These are phyloP conservation scores for Hippopotamyrus pictus DNA, from an alignment of 2,797 vertebrate genomes.

Conservation along the genomic window DNA sequence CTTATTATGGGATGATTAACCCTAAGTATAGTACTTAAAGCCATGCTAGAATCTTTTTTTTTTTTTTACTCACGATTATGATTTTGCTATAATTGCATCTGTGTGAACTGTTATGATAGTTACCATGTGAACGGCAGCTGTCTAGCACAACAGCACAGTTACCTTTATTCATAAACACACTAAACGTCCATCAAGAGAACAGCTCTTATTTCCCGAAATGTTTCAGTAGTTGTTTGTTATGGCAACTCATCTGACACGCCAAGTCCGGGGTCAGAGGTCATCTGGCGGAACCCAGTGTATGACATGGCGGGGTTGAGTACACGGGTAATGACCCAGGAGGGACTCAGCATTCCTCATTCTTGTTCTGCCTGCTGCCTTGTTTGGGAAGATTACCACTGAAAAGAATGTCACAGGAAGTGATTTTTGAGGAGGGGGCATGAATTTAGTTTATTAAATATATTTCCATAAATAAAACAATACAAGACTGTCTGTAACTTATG, in stretches of 20 bases:
- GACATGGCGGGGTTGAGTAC: neutral
- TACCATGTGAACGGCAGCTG: constrained; percentile 17
- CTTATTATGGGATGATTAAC: constrained; percentile 14
- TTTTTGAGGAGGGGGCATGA: neutral
- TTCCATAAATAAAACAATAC: neutral
- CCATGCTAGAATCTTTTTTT: neutral
- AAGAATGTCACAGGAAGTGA: neutral
- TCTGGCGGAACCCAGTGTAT: neutral
- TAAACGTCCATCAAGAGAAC: neutral
- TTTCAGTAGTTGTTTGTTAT: constrained; percentile 21
- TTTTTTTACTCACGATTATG: constrained; percentile 20
- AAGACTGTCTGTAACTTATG: neutral
- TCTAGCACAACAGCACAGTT: neutral
- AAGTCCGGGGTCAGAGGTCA: neutral
- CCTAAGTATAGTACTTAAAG: constrained; percentile 14
- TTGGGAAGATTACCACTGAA: neutral
- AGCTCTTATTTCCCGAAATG: neutral
- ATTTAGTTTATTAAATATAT: neutral
- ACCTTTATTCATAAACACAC: constrained; percentile 14
- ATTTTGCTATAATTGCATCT: constrained; percentile 16
- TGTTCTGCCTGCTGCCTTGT: neutral
- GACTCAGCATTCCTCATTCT: neutral
- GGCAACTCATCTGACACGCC: neutral
- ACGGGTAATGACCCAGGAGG: neutral
- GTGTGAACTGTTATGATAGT: constrained; percentile 11